Evolutionary conservation across 2,888 invertebrate species (phyloP).

Genomic region (Peribatodes rhomboidaria): DNA sequence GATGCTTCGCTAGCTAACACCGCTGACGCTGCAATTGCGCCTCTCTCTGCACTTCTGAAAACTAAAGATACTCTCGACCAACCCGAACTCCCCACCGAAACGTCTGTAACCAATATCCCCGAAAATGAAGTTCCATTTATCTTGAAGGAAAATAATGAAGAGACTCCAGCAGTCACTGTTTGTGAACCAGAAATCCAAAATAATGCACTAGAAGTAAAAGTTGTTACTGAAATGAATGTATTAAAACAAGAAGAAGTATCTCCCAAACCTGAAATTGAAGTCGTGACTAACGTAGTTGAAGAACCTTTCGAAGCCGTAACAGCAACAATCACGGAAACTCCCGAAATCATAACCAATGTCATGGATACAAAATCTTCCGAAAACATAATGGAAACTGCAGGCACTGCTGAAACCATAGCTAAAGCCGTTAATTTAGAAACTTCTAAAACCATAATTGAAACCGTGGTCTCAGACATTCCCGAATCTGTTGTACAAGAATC

Average conservation of each 20-base stretch:
- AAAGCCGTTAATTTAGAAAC: neutral
- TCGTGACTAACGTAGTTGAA: neutral
- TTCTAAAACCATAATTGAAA: conserved; percentile 16
- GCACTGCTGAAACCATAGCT: conserved; percentile 4
- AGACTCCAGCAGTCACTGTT: conserved; percentile 33
- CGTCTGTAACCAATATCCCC: conserved; percentile 32
- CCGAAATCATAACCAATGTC: conserved; percentile 15
- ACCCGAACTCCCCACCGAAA: conserved; percentile 45
- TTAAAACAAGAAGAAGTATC: conserved; percentile 4
- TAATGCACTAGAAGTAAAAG: conserved; percentile 6
- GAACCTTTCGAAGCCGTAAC: conserved; percentile 5
- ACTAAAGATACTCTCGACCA: conserved; percentile 57
- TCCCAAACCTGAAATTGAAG: conserved; percentile 12
- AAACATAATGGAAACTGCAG: conserved; percentile 11
- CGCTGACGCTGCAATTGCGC: conserved; percentile 68
- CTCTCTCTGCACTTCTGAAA: conserved; percentile 62
- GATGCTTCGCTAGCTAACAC: conserved; percentile 79
- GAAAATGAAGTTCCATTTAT: conserved; percentile 53
- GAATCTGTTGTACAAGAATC: conserved; percentile 21
- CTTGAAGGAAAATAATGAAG: conserved; percentile 51
- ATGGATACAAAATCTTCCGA: conserved; percentile 6
- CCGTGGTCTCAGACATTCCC: neutral
- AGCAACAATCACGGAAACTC: neutral
- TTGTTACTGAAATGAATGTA: conserved; percentile 4
- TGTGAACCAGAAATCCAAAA: conserved; percentile 26